Evolutionary conservation across 2,888 invertebrate genomes (phyloP).

Genomic region (Acanthosepion pharaonis): DNA sequence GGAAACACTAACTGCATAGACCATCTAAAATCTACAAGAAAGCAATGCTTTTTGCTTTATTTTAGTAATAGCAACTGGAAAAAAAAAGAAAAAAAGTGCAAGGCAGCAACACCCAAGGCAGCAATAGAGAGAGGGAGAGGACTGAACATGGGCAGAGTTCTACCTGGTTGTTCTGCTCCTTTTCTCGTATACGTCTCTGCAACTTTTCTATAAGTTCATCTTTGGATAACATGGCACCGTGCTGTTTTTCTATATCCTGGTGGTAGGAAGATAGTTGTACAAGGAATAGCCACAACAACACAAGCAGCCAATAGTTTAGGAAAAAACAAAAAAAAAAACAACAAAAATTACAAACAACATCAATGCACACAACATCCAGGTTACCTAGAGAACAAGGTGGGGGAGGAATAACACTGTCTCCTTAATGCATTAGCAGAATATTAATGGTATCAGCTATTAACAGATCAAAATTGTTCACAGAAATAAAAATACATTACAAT

Average conservation of each 20-base stretch:
- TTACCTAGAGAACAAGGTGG: neutral
- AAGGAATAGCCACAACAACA: constrained; percentile 43
- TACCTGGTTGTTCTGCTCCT: constrained; percentile 57
- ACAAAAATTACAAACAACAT: constrained; percentile 38
- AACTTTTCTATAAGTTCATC: constrained; percentile 53
- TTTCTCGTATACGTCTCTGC: constrained; percentile 52
- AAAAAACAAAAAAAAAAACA: neutral
- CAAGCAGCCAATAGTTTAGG: constrained; percentile 45
- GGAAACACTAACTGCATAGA: neutral
- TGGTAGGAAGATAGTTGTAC: neutral
- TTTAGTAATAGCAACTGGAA: neutral
- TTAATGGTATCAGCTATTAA: neutral
- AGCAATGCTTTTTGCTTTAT: neutral
- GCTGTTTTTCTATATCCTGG: constrained; percentile 54
- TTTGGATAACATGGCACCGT: constrained; percentile 51
- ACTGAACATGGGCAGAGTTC: neutral
- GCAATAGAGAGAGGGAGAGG: neutral
- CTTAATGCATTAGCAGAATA: neutral
- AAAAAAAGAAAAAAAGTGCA: neutral
- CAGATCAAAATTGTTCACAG: neutral
- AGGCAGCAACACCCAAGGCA: constrained; percentile 37
- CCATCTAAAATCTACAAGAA: neutral
- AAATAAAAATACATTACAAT: neutral
- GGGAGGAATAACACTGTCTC: neutral
- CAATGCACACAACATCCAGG: constrained; percentile 38